These are phyloP conservation scores for Muscicapa comitata DNA, from an alignment of 2,797 vertebrate species.

Conservation along the genomic window DNA sequence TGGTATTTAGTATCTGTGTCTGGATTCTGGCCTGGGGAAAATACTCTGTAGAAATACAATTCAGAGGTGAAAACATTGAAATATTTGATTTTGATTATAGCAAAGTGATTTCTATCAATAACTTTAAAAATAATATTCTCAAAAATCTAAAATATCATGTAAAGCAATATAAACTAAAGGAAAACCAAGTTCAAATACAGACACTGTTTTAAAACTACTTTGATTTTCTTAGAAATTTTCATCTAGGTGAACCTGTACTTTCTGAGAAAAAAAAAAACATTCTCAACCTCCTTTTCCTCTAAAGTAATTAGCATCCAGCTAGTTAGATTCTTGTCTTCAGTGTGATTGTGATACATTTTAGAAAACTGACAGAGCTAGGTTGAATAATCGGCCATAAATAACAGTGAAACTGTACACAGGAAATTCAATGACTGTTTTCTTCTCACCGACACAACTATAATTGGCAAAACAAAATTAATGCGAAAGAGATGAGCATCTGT, in stretches of 20 bases:
- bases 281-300: not conserved
- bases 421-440: not conserved
- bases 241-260: not conserved
- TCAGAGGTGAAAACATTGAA: not conserved
- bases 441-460: not conserved
- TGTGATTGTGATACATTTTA: not conserved
- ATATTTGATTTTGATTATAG: not conserved
- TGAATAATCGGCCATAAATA: not conserved
- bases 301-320: not conserved
- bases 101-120: not conserved
- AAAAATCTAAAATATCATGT: not conserved
- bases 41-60: not conserved
- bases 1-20: not conserved
- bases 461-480: not conserved
- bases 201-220: not conserved
- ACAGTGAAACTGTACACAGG: not conserved
- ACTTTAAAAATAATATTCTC: not conserved
- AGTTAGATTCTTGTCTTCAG: not conserved
- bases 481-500: not conserved
- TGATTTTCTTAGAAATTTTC: not conserved
- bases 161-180: not conserved
- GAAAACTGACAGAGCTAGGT: not conserved
- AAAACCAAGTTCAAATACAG: not conserved
- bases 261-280: not conserved
- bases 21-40: not conserved